Base-by-base conservation (phyloP, 2,113 vertebrate genomes). In the Ammodytes dubius region DNA sequence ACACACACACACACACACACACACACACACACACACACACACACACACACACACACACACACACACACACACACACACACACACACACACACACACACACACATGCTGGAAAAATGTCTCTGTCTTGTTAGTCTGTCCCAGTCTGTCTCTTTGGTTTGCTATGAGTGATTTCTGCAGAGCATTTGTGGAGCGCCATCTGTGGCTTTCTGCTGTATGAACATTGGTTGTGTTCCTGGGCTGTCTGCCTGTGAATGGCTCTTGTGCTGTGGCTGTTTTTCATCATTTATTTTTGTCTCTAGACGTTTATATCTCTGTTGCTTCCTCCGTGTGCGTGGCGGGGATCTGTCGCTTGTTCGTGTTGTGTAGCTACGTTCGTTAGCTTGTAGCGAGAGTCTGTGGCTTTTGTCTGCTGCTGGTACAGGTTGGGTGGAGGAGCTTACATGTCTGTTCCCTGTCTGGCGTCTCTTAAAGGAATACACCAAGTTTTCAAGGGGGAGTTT, bases 141-240 rank as follows among this genome's bases (percentile, higher is more conserved):
- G 69, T 87, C 61, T 87, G 88, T 91, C 71, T 89, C 76, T 37
- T 69, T 54, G 70, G 88, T 87, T 75, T 88, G 65, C 71, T 82
- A 77, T 88, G 76, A 61, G 67, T 79, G 65, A 77, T 54, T 63
- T 74, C 61, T 71, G 9, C 60, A 13, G 49, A 70, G 57, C 54
- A 27, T 73, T 56, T 56, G 61, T 86, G 17, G 17, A 69, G 53
- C 77, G 57, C 80, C 74, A 14, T 81, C 79, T 88, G 88, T 85
- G 85, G 79, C 78, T 85, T 84, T 10, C n/a, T 70, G 70, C 81
- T 70, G 7, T 74, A 13, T 65, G 73, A 83, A 71, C 84, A 49
- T 15, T 68, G 74, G 50, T 80, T 54, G 6, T 83, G 70, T 79
- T 61, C 63, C 57, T 54, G 69, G 60, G 82, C 77, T 67, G 37